Percentiles rank a stretch among this genome's conserved stretches.
Conservation (phyloP, 2,113 vertebrate genomes). For the Callorhinus ursinus region DNA sequence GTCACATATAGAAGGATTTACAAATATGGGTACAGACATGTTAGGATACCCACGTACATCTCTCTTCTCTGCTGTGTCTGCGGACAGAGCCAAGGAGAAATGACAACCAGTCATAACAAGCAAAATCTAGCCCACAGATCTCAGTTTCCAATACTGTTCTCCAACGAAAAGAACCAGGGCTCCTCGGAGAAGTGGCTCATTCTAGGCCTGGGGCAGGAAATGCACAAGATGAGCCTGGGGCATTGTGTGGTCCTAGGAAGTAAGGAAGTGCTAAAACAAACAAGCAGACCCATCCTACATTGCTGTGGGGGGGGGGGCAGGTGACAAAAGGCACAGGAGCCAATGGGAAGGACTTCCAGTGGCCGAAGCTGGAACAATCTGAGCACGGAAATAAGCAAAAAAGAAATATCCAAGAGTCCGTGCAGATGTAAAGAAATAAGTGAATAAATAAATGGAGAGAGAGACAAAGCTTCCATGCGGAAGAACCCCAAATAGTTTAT, state of each 20-base stretch:
- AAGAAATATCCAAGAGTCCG: not conserved
- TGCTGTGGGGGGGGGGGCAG: fast-evolving
- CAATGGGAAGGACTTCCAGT: fast-evolving
- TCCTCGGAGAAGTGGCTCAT: not conserved
- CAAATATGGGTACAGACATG: fast-evolving
- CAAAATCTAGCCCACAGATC: no score
- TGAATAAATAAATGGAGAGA: fast-evolving
- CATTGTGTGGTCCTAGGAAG: fast-evolving
- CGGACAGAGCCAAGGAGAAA: not conserved
- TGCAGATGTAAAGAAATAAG: fast-evolving
- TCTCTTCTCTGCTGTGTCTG: not conserved
- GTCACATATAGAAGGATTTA: not conserved
- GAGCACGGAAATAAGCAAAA: not conserved
- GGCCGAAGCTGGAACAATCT: fast-evolving
- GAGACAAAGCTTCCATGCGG: not conserved
- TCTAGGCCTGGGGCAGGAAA: not conserved
- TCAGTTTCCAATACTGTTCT: not conserved
- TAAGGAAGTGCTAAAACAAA: not conserved
- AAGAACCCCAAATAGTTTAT: not conserved
- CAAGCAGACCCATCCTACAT: fast-evolving
- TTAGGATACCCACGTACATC: fast-evolving
- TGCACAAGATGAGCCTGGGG: not conserved
- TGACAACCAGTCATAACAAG: fast-evolving
- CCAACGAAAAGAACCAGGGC: not conserved
- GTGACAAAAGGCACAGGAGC: not conserved